These are phyloP conservation scores for Saimiri boliviensis DNA, from an alignment of 2,113 vertebrate species.

Conservation along the genomic window DNA sequence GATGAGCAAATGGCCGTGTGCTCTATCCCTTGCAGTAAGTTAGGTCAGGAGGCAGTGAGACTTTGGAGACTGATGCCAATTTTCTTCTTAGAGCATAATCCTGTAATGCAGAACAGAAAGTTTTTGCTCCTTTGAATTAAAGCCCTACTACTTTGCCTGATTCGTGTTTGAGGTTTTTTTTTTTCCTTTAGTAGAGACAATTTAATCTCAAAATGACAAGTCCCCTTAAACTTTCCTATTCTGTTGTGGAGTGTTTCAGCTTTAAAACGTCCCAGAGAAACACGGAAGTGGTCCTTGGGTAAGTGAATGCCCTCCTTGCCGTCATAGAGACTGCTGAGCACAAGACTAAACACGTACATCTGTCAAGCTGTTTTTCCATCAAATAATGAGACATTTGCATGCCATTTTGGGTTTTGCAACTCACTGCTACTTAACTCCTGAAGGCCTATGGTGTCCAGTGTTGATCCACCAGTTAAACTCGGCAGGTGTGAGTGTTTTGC, in stretches of 20 bases:
- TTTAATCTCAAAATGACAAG: constrained; percentile 35
- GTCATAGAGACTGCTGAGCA: background rate
- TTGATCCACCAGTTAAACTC: rapidly evolving
- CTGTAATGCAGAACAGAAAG: constrained; percentile 54
- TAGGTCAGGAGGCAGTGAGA: background rate
- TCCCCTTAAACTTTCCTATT: background rate
- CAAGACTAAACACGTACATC: background rate
- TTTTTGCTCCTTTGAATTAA: constrained; percentile 49
- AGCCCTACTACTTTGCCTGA: constrained; percentile 20
- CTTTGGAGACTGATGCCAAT: background rate
- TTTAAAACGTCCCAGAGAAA: background rate
- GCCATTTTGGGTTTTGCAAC: background rate
- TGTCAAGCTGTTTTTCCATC: background rate
- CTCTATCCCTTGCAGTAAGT: background rate
- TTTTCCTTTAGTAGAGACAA: background rate
- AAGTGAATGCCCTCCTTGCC: background rate
- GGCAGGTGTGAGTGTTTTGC: background rate
- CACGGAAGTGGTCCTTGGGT: background rate
- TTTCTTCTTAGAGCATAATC: constrained; percentile 33
- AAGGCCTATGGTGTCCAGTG: too few species aligned
- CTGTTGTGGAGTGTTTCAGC: constrained; percentile 19
- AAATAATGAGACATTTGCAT: background rate
- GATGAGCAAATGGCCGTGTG: background rate
- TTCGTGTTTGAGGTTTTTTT: constrained; percentile 14
- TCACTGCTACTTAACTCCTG: background rate